Evolutionary conservation across 2,888 invertebrate genomes (phyloP), one percentile per base, ranked within the genome.

Genomic region (Aethes cnicana): DNA sequence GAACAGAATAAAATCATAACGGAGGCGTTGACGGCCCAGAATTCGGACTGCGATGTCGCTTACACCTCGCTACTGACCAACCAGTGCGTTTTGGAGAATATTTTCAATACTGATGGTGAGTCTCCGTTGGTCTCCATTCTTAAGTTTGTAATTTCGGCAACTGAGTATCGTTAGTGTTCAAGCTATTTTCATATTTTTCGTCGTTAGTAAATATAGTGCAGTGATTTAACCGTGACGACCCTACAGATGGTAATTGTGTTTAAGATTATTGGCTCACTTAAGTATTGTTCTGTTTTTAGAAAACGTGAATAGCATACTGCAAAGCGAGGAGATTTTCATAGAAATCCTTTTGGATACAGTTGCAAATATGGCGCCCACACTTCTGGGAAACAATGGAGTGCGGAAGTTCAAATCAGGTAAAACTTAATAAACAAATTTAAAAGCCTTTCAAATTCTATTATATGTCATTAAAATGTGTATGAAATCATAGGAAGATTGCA

Each of bases 311-410:
- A 90, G 92, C 54, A 88, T 94, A 37, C 91, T 95, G 23, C 90
- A 91, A 63, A 91, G 91, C 53, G 94, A 94, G 84, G 93, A 94
- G 70, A 91, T 92, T 54, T 93, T 93, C 65, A 92, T 94, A 47
- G 84, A 92, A 57, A 91, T 91, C 56, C 74, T 94, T 42, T 68
- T 94, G 36, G 91, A 91, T 50, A 86, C 91, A 1, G 92, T 92
- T 4, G 86, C 92, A 17, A 88, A 90, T 56, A 84, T 91, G 68
- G 89, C 92, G 0, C 92, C 93, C 1, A 73, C 76, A 8, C 84
- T 94, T 68, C 73, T 94, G 28, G 93, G 93, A 2, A 72, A 79
- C n/a, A 92, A 92, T 62, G 92, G 92, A 2, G 77, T 92, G 0
- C 92, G 91, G 63, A 92, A 90, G 64, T 78, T 89, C 0, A 92